These are phyloP conservation scores for Andrena praecox DNA, from an alignment of 2,888 invertebrate species.

Conservation along the genomic window DNA sequence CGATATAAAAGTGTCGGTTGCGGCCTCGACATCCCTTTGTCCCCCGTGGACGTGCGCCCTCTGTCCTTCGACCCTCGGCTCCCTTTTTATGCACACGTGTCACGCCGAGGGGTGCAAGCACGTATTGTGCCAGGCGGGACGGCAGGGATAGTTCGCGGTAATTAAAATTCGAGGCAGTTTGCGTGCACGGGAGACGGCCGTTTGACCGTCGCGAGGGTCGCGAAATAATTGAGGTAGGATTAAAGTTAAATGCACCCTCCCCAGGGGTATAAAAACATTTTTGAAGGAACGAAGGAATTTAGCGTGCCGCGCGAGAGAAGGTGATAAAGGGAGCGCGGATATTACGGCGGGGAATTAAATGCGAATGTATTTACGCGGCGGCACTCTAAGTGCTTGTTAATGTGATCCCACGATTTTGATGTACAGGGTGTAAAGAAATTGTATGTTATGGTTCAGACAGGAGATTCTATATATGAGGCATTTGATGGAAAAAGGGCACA, in stretches of 20 bases:
- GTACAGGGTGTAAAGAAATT: too few relatives aligned
- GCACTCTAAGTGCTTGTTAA: too few relatives aligned
- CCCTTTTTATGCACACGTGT: conserved; percentile 36
- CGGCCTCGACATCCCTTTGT: conserved; percentile 45
- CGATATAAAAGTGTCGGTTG: conserved; percentile 38
- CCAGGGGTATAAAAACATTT: not conserved
- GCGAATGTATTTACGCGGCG: too few relatives aligned
- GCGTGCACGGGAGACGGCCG: not conserved
- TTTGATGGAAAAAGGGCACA: too few relatives aligned
- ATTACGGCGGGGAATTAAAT: not conserved
- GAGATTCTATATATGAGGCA: too few relatives aligned
- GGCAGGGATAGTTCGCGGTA: conserved; percentile 24
- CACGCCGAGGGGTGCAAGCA: conserved; percentile 26
- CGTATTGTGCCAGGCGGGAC: conserved; percentile 30
- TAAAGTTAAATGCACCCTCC: conserved; percentile 1
- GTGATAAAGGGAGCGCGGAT: not conserved
- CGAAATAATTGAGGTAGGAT: conserved; percentile 10
- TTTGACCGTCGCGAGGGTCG: conserved; percentile 8
- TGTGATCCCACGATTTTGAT: too few relatives aligned
- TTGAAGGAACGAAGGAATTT: not conserved
- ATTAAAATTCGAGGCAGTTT: conserved; percentile 53
- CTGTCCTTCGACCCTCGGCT: not conserved
- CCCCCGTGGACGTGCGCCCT: not conserved
- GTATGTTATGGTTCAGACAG: too few relatives aligned
- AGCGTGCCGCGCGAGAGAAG: not conserved